Percentiles rank a stretch among this genome's conserved stretches.
phyloP scores from a whole-genome alignment of 2,113 vertebrate genomes.

The Euleptes europaea region DNA sequence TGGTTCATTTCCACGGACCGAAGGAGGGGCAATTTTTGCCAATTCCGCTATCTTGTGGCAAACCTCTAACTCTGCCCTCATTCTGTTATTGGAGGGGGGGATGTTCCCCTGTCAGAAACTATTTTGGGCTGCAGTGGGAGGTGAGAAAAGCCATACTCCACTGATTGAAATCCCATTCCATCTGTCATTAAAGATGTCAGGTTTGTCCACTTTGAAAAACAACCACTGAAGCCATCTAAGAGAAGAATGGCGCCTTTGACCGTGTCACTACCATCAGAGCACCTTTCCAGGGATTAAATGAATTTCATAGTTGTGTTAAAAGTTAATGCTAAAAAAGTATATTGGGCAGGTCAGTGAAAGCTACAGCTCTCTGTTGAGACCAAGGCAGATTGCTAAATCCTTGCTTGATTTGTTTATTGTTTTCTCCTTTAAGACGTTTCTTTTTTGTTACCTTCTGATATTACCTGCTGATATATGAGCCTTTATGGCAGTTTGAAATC shows the following conservation, averaged over 20 bases:
- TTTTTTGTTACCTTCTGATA: background rate
- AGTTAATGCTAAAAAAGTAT: background rate
- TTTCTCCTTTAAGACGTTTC: background rate
- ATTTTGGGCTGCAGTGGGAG: too few species aligned
- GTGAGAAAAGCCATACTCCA: too few species aligned
- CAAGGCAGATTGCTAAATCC: background rate
- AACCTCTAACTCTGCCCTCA: too few species aligned
- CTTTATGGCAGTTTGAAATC: slow-evolving; percentile 18
- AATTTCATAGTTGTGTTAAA: background rate
- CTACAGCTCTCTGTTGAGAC: background rate
- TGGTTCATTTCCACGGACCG: too few species aligned
- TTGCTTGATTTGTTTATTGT: background rate
- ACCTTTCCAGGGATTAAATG: background rate
- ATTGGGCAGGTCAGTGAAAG: background rate
- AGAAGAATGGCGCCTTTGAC: background rate
- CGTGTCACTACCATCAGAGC: background rate
- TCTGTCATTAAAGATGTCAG: background rate
- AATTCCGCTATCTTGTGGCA: too few species aligned
- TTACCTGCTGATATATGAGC: background rate
- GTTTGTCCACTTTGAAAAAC: background rate
- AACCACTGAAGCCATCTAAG: background rate
- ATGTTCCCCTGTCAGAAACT: too few species aligned
- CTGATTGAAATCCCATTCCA: too few species aligned
- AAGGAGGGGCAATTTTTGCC: too few species aligned
- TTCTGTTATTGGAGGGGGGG: too few species aligned